Conservation (phyloP, 2,113 vertebrate species). For the Chaetodon auriga region DNA sequence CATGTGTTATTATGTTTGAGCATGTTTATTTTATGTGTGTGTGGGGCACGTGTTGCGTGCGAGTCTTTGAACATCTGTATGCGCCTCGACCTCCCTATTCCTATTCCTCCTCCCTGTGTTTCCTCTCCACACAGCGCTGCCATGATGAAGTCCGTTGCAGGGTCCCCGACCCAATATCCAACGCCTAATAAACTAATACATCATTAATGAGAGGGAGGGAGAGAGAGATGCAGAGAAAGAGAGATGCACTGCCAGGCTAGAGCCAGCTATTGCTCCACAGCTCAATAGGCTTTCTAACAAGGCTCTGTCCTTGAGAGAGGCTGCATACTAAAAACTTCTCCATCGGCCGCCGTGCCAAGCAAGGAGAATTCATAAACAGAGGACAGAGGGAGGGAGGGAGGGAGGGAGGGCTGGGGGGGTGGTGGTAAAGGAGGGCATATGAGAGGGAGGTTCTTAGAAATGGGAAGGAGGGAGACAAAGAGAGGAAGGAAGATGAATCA, state of each 20-base stretch:
- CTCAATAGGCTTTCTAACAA: conserved; percentile 85
- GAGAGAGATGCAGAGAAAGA: conserved; percentile 59
- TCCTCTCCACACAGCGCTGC: conserved; percentile 66
- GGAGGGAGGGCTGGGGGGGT: conserved; percentile 35
- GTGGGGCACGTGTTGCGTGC: conserved; percentile 33
- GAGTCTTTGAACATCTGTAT: conserved; percentile 69
- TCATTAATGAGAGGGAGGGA: conserved; percentile 80
- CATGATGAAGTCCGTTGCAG: conserved; percentile 79
- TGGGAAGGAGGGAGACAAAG: conserved; percentile 63
- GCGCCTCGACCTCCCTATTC: conserved; percentile 49
- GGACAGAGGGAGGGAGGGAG: conserved; percentile 61
- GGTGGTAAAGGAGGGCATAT: conserved; percentile 47
- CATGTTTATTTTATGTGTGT: conserved; percentile 66
- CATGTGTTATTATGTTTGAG: conserved; percentile 55
- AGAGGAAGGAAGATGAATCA: conserved; percentile 71
- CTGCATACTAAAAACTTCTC: conserved; percentile 85
- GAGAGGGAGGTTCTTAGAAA: conserved; percentile 85
- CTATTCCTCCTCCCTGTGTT: conserved; percentile 63
- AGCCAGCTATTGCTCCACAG: conserved; percentile 76
- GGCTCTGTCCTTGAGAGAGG: conserved; percentile 83
- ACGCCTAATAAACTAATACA: conserved; percentile 83
- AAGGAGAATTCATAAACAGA: conserved; percentile 83
- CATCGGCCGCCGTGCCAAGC: conserved; percentile 70
- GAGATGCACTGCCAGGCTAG: conserved; percentile 60
- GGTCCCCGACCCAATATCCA: conserved; percentile 83